A percentile compares a stretch with the other conserved stretches of the same genome.
Conservation (phyloP, 2,113 vertebrate genomes). For the Polypterus senegalus region DNA sequence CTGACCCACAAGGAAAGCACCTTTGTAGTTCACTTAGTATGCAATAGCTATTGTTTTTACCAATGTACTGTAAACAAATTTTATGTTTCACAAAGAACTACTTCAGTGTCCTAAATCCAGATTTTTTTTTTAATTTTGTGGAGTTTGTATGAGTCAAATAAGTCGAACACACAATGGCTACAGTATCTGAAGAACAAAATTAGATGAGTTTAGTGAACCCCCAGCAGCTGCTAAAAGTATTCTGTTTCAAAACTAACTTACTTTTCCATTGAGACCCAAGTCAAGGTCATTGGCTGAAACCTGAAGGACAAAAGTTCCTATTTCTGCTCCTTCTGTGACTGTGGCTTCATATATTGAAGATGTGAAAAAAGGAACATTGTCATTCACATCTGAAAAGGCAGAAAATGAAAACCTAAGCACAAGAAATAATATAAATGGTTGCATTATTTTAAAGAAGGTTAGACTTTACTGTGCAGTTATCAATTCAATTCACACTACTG, state of each 20-base stretch:
- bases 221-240: no score
- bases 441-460: not conserved
- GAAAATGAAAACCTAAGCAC: not conserved
- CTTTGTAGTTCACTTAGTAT: no score
- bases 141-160: no score
- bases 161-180: no score
- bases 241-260: constrained; percentile 20
- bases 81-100: no score
- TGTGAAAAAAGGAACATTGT: constrained; percentile 83
- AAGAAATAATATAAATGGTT: not conserved
- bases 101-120: no score
- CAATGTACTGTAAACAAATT: no score
- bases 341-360: constrained; percentile 77
- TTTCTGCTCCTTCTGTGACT: constrained; percentile 58
- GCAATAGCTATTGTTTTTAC: no score
- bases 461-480: not conserved
- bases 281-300: constrained; percentile 72
- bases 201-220: no score
- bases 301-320: constrained; percentile 63
- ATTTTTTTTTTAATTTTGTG: no score
- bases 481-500: not conserved
- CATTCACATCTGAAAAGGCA: constrained; percentile 65
- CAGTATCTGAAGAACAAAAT: no score
- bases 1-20: no score
- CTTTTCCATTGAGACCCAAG: constrained; percentile 70